Percentiles rank a stretch among this genome's conserved stretches.
These are phyloP conservation scores for Psilopogon haemacephalus DNA, from an alignment of 2,113 vertebrate genomes.

Conservation along the genomic window DNA sequence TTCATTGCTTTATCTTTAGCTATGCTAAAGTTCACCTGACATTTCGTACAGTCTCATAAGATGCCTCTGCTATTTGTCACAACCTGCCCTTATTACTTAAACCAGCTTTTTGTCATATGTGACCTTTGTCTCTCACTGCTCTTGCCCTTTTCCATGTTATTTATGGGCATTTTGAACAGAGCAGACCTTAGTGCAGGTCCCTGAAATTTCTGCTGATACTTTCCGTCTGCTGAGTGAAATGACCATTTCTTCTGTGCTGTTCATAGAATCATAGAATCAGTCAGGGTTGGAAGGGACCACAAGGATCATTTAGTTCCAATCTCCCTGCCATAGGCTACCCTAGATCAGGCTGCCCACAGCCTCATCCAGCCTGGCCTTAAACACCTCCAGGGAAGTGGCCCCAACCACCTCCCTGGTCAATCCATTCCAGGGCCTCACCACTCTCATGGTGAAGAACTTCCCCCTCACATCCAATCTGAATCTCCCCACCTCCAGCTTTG, in stretches of 20 bases:
- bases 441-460: too few relatives aligned
- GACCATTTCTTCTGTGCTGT: neutral
- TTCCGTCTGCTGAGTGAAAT: neutral
- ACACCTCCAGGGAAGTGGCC: too few relatives aligned
- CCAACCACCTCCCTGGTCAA: too few relatives aligned
- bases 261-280: too few relatives aligned
- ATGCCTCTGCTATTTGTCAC: neutral
- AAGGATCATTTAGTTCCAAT: too few relatives aligned
- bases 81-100: neutral
- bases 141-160: neutral
- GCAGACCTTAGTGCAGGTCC: neutral
- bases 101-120: neutral
- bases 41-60: neutral
- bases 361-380: too few relatives aligned
- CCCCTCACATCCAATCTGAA: too few relatives aligned
- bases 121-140: neutral
- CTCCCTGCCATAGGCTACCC: too few relatives aligned
- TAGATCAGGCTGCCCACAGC: too few relatives aligned
- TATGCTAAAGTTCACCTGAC: neutral
- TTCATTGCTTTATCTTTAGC: neutral
- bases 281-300: too few relatives aligned
- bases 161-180: neutral
- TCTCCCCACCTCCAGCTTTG: too few relatives aligned
- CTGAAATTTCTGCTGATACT: neutral
- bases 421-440: too few relatives aligned